A percentile compares a stretch with the other conserved stretches of the same genome.
These are phyloP conservation scores for Miichthys miiuy DNA, from an alignment of 2,797 vertebrate genomes.

Conservation along the genomic window DNA sequence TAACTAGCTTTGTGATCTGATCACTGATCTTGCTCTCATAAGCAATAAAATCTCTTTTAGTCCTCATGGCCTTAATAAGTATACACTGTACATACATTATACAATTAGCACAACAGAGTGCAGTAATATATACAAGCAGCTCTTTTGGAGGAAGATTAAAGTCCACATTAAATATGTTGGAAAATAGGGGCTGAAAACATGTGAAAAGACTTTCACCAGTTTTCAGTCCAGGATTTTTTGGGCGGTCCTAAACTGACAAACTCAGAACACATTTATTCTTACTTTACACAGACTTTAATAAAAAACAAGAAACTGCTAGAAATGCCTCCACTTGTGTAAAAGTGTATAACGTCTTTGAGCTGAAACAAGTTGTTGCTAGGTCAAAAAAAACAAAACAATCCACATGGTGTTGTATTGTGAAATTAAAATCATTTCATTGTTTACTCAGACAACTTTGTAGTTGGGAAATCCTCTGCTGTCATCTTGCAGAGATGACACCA, in stretches of 20 bases:
- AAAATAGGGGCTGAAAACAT: no score
- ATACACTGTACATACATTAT: neutral
- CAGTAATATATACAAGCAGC: neutral
- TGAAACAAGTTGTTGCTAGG: neutral
- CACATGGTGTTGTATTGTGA: no score
- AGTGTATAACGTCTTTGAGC: neutral
- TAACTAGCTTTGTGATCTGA: neutral
- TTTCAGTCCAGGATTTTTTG: no score
- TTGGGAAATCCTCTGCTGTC: constrained; percentile 9
- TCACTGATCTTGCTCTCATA: neutral
- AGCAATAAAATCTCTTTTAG: neutral
- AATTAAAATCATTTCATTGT: neutral
- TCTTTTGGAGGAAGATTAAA: constrained; percentile 1
- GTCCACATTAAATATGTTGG: no score
- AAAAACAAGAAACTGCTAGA: no score
- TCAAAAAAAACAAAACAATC: constrained; percentile 7
- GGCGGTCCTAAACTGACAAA: no score
- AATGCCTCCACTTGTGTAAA: no score
- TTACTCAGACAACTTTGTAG: neutral
- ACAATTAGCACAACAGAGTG: neutral
- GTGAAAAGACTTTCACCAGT: no score
- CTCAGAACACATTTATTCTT: no score
- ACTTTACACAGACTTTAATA: no score
- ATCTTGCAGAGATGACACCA: neutral
- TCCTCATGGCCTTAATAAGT: neutral